phyloP scores from a whole-genome alignment of 2,888 invertebrate genomes.

The Isoperla grammatica region DNA sequence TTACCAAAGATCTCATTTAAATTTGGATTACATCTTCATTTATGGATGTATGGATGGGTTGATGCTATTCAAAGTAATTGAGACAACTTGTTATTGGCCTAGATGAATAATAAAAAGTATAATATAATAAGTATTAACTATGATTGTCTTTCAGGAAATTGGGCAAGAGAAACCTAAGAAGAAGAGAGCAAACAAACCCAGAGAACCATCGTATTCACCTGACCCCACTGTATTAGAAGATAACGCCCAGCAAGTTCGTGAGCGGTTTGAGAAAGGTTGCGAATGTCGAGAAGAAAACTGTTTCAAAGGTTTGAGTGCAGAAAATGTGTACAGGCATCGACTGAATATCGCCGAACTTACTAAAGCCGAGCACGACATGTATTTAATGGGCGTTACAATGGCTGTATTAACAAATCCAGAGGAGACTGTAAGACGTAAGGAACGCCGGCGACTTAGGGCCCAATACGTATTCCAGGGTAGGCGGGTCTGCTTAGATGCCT shows the following conservation, averaged over 20 bases:
- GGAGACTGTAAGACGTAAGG: constrained; percentile 64
- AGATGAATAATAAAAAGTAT: too few relatives aligned
- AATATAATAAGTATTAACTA: too few relatives aligned
- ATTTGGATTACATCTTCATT: too few relatives aligned
- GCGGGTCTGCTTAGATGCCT: constrained; percentile 70
- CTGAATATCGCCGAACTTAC: constrained; percentile 73
- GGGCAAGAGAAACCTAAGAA: background rate
- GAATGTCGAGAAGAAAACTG: constrained; percentile 72
- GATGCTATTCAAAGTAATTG: too few relatives aligned
- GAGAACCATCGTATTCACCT: constrained; percentile 38
- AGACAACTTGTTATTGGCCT: too few relatives aligned
- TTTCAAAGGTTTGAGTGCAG: constrained; percentile 66
- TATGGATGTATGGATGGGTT: too few relatives aligned
- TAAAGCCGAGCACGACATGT: constrained; percentile 79
- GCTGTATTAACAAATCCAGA: constrained; percentile 68
- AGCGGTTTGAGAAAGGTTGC: constrained; percentile 64
- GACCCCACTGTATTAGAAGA: constrained; percentile 65
- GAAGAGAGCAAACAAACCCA: background rate
- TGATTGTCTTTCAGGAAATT: background rate
- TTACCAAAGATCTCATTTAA: too few relatives aligned
- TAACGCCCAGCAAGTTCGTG: constrained; percentile 61
- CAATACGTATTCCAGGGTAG: constrained; percentile 74
- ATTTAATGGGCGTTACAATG: constrained; percentile 80
- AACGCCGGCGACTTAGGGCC: constrained; percentile 63
- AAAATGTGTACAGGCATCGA: constrained; percentile 68